A percentile compares a stretch with the other conserved stretches of the same genome.
phyloP scores from a whole-genome alignment of 2,797 vertebrate species.

The Anguilla marmorata region DNA sequence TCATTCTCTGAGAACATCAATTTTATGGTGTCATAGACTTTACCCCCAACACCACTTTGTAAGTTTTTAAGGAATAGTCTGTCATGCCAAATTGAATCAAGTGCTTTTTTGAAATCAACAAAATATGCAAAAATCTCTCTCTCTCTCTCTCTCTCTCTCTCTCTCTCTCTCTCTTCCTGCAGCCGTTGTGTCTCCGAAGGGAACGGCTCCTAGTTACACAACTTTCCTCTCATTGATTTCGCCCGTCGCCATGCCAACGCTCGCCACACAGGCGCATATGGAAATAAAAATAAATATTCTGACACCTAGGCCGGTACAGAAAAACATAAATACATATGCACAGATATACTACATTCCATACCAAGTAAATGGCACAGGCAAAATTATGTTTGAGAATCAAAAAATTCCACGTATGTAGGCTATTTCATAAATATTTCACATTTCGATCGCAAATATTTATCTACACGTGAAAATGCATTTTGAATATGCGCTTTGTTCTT shows the following conservation, averaged over 20 bases:
- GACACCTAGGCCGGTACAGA: neutral
- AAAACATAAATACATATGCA: neutral
- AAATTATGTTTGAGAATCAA: neutral
- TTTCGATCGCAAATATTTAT: neutral
- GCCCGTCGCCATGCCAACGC: neutral
- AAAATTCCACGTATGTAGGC: too few species aligned
- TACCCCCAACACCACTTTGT: too few species aligned
- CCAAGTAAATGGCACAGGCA: neutral
- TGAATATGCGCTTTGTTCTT: too few species aligned
- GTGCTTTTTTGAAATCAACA: too few species aligned
- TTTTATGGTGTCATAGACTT: too few species aligned
- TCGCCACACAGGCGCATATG: neutral
- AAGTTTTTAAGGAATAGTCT: too few species aligned
- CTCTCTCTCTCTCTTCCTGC: neutral
- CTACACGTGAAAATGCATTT: too few species aligned
- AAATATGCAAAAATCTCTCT: too few species aligned
- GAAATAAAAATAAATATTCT: neutral
- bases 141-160: too few species aligned
- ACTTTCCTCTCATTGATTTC: neutral
- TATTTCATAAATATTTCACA: neutral
- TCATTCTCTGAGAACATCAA: too few species aligned
- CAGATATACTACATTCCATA: neutral
- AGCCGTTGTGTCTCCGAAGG: neutral
- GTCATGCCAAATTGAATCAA: too few species aligned
- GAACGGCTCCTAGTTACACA: neutral